A percentile compares a stretch with the other conserved stretches of the same genome.
phyloP scores from a whole-genome alignment of 2,888 invertebrate genomes.

The Nudaria mundana region DNA sequence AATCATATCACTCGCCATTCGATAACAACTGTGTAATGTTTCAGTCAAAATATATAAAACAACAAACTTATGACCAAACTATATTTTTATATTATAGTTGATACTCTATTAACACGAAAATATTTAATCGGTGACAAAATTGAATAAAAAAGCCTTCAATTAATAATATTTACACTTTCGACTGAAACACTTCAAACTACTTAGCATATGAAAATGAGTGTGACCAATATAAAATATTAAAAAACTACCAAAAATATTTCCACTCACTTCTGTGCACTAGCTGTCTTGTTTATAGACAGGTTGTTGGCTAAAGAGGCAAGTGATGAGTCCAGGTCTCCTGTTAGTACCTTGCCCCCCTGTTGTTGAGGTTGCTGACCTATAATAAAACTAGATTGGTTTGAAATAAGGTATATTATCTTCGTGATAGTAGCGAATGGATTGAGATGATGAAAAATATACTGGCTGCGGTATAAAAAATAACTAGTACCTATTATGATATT shows the following conservation, averaged over 20 bases:
- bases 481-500: too few relatives aligned
- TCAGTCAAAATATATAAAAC: constrained; percentile 36
- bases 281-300: constrained; percentile 91
- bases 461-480: too few relatives aligned
- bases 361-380: constrained; percentile 64
- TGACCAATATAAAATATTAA: constrained; percentile 25
- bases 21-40: constrained; percentile 30
- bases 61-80: too few relatives aligned
- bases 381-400: constrained; percentile 21
- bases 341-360: constrained; percentile 87
- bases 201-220: constrained; percentile 39
- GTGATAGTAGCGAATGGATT: neutral
- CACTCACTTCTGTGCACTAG: constrained; percentile 86
- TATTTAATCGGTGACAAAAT: too few relatives aligned
- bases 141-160: too few relatives aligned
- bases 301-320: constrained; percentile 96
- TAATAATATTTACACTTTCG: too few relatives aligned
- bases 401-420: constrained; percentile 8
- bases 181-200: constrained; percentile 43
- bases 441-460: too few relatives aligned
- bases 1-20: constrained; percentile 42
- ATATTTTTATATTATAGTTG: too few relatives aligned
- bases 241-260: neutral
- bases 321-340: constrained; percentile 96
- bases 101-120: too few relatives aligned